These are phyloP conservation scores for Chamaea fasciata DNA, from an alignment of 2,113 vertebrate species.

Conservation along the genomic window DNA sequence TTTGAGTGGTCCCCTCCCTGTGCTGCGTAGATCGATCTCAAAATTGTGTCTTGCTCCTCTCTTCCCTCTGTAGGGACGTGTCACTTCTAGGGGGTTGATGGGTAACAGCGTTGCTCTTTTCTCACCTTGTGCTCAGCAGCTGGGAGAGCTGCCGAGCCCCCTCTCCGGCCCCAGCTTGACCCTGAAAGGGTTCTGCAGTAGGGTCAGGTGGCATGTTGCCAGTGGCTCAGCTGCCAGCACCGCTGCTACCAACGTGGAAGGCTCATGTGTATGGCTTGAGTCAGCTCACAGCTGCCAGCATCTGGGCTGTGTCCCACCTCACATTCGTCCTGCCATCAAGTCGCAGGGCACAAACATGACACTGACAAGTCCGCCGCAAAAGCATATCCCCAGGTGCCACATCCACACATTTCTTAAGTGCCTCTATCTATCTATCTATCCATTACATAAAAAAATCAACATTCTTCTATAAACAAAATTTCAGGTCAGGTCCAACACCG, in stretches of 20 bases:
- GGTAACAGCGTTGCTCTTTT: not conserved
- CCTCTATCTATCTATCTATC: too few relatives aligned
- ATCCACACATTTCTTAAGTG: too few relatives aligned
- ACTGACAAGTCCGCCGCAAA: too few relatives aligned
- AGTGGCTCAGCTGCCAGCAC: not conserved
- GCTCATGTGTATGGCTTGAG: not conserved
- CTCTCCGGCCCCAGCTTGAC: rapidly evolving
- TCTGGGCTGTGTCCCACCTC: not conserved
- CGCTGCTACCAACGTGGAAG: not conserved
- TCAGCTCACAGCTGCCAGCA: not conserved
- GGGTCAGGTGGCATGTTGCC: not conserved
- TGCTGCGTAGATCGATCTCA: not conserved
- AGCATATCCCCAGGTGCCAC: too few relatives aligned
- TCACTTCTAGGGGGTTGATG: not conserved
- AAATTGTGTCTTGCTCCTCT: not conserved
- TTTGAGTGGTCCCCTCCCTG: not conserved
- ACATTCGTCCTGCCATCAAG: not conserved
- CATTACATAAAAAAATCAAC: too few relatives aligned
- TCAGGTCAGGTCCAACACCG: too few relatives aligned
- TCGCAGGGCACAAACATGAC: too few relatives aligned
- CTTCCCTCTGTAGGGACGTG: not conserved
- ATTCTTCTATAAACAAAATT: too few relatives aligned
- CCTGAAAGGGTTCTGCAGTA: not conserved
- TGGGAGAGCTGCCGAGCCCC: not conserved
- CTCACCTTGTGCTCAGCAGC: not conserved